These are phyloP conservation scores for Melieria omissa DNA, from an alignment of 2,888 invertebrate genomes.

Conservation along the genomic window DNA sequence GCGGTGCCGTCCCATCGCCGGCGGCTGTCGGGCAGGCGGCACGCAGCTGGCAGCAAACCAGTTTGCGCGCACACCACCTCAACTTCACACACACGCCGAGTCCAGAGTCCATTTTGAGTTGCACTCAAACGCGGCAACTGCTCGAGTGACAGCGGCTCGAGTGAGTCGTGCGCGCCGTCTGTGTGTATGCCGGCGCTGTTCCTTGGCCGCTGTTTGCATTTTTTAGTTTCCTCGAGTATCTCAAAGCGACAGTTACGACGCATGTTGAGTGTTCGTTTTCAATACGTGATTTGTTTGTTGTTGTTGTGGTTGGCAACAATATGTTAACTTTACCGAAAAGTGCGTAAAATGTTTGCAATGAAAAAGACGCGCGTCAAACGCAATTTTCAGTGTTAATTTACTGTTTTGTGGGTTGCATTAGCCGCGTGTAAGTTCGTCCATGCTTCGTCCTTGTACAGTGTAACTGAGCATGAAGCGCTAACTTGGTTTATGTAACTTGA, in stretches of 20 bases:
- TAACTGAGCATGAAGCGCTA: neutral
- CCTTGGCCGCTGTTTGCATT: constrained; percentile 7
- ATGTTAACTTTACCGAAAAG: too few relatives aligned
- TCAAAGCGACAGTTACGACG: constrained; percentile 48
- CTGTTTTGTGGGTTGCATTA: too few relatives aligned
- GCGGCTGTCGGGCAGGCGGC: too few relatives aligned
- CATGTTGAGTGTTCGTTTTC: constrained; percentile 3
- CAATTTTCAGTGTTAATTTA: too few relatives aligned
- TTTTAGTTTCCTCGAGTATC: constrained; percentile 55
- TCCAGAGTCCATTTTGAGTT: too few relatives aligned
- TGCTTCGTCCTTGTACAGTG: neutral
- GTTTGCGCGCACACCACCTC: too few relatives aligned
- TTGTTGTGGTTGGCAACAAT: constrained; percentile 9
- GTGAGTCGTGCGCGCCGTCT: neutral
- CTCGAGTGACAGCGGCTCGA: neutral
- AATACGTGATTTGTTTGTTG: constrained; percentile 29
- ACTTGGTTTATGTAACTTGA: neutral
- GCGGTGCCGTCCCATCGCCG: too few relatives aligned
- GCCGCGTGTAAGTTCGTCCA: constrained; percentile 1
- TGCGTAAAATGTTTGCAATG: too few relatives aligned
- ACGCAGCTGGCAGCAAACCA: too few relatives aligned
- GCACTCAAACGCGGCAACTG: neutral
- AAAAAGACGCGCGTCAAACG: too few relatives aligned
- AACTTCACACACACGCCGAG: too few relatives aligned
- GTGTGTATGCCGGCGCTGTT: neutral